phyloP scores from a whole-genome alignment of 2,797 vertebrate species.

The Myotis findleyi region DNA sequence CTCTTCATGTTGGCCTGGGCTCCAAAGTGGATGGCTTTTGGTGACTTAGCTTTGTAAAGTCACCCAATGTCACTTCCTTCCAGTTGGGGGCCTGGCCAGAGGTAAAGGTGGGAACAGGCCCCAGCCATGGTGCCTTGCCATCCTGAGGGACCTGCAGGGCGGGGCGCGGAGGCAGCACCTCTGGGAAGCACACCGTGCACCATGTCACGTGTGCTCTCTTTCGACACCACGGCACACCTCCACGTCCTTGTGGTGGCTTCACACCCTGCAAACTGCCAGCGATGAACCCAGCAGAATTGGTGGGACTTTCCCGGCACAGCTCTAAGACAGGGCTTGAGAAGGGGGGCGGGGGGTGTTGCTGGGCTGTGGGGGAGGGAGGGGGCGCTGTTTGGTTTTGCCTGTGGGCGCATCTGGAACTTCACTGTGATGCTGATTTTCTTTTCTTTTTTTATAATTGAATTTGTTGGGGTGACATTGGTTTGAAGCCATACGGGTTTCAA shows the following conservation, averaged over 20 bases:
- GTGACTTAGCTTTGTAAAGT: background rate
- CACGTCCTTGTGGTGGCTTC: background rate
- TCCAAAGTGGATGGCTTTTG: background rate
- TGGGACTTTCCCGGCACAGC: background rate
- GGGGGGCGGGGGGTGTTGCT: background rate
- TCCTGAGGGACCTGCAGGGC: accelerated
- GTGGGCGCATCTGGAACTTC: background rate
- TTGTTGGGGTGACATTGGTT: background rate
- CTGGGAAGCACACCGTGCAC: background rate
- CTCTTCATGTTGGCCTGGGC: background rate
- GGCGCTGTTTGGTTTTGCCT: background rate
- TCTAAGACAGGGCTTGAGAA: background rate
- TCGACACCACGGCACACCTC: background rate
- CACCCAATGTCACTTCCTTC: too few relatives aligned
- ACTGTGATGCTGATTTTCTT: background rate
- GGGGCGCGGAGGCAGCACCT: accelerated
- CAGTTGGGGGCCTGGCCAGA: background rate
- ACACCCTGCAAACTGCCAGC: background rate
- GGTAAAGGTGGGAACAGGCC: background rate
- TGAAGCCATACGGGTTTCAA: background rate
- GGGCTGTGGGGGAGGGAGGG: accelerated
- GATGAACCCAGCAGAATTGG: background rate
- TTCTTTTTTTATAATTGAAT: background rate
- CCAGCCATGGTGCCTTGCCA: background rate
- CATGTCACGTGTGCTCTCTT: background rate